Base-by-base conservation (phyloP, 2,888 invertebrate genomes). In the Sinohyriopsis cumingii region DNA sequence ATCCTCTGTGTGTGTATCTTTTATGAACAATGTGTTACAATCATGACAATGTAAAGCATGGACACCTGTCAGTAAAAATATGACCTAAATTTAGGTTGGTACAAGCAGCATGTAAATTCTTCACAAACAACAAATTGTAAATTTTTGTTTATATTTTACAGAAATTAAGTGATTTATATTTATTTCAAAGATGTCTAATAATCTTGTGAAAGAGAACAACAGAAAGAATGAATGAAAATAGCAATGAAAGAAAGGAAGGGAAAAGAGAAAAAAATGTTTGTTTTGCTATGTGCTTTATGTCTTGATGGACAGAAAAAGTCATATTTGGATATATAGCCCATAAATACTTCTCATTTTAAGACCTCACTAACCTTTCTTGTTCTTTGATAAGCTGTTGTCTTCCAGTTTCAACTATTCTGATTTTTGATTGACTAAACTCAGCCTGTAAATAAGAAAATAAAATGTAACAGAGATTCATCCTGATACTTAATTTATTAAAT, bases 341-440 rank as follows among this genome's bases (percentile, higher is more conserved):
- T 63, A 45, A 25, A 19, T n/a, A 61, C 5, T 9, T 61, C 22
- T 55, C 5, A 55, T 28, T 45, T 12, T 12, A 28, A 9, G 20
- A 15, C n/a, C 12, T 6, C 20, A 64, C 77, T 76, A 72, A 88
- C 88, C 76, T 84, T 73, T 86, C 84, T 65, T 82, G 84, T 69
- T 87, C 87, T 67, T 77, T 82, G 20, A 82, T 54, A 0, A 85
- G 69, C 65, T 83, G 79, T 25, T 82, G 75, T 67, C 82, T 73
- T 22, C 84, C 80, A 55, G 77, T 72, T 71, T 87, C 86, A n/a
- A 87, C 80, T 60, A 87, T 81, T 55, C 77, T 76, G 19, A 87
- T 84, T 72, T 87, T 88, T 1, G 84, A 75, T 67, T 87, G 86
- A 57, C 86, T 80, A 72, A 86, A 87, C 71, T 89, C 89, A 9